phyloP scores from a whole-genome alignment of 1,140 invertebrate genomes.

The Ips nitidus region DNA sequence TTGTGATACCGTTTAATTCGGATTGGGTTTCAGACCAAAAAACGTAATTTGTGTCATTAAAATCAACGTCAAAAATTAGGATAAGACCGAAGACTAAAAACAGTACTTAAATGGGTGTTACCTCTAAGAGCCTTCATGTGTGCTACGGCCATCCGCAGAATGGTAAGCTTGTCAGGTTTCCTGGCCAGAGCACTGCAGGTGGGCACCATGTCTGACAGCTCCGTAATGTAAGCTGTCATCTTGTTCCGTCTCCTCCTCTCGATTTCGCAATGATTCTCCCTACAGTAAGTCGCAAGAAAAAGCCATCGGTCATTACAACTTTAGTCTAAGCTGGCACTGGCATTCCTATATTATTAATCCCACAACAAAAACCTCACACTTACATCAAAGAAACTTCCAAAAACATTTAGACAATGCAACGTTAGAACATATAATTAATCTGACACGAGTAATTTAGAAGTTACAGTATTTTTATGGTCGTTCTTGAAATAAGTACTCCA shows the following conservation, averaged over 20 bases:
- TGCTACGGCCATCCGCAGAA: slow-evolving; percentile 98
- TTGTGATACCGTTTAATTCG: too few relatives aligned
- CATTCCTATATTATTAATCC: too few relatives aligned
- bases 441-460: slow-evolving; percentile 6
- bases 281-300: slow-evolving; percentile 62
- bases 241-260: slow-evolving; percentile 97
- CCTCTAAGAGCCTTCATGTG: slow-evolving; percentile 98
- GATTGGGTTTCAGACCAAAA: too few relatives aligned
- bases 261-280: slow-evolving; percentile 99
- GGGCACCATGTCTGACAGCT: slow-evolving; percentile 99
- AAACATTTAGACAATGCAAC: slow-evolving; percentile 13
- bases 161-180: slow-evolving; percentile 99
- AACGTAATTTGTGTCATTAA: too few relatives aligned
- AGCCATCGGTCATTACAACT: slow-evolving; percentile 57
- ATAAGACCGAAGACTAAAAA: not conserved
- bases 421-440: slow-evolving; percentile 7
- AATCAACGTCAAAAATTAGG: too few relatives aligned
- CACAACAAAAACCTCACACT: not conserved
- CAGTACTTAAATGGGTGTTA: slow-evolving; percentile 49
- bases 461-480: slow-evolving; percentile 19
- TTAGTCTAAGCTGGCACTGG: slow-evolving; percentile 18
- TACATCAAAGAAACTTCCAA: not conserved
- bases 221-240: slow-evolving; percentile 99
- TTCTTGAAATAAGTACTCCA: slow-evolving; percentile 13
- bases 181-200: slow-evolving; percentile 95